Base-by-base conservation (phyloP, 1,140 invertebrate species). In the Phenacoccus solenopsis region DNA sequence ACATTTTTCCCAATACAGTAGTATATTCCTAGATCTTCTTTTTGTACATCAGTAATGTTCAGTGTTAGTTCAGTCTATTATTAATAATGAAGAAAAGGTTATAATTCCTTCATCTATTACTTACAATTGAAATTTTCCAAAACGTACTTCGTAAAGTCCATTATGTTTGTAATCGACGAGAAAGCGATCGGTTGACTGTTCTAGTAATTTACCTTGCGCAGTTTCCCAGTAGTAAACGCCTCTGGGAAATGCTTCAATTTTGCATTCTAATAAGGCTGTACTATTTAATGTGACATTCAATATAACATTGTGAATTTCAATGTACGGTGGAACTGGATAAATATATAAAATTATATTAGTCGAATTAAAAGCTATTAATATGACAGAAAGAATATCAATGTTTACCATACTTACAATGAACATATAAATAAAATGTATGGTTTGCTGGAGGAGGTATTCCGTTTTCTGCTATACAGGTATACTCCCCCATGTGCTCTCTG, bases 231-330 rank as follows among this genome's bases (percentile, higher is more conserved):
- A 90, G 68, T 86, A 85, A 1, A 93, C 82, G 0, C 90, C 87
- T 74, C 90, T 88, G 0, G 94, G 94, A 77, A 87, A 95, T 0
- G 92, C 91, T 79, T 96, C 93, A 0, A 93, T 86, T 76, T 90
- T 86, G 75, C 94, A 96, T 78, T 93, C 89, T 2, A 95, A 79
- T 10, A 85, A 82, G 2, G 87, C 88, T 0, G 79, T 82, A 7
- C 84, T 86, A 71, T 87, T 87, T 75, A 87, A 87, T 56, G 82
- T 81, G 0, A 86, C 87, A 20, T 86, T 87, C 27, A 93, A 83
- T 74, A 86, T 84, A 74, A 90, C 88, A 72, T 87, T 87, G 64
- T 85, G 85, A 57, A 94, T 89, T 22, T 85, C 81, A 70, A 95
- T 90, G 74, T 90, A 84, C 0, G 92, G 91, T 30, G 88, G 81